These are phyloP conservation scores for Lota lota DNA, from an alignment of 2,113 vertebrate genomes.

Conservation along the genomic window DNA sequence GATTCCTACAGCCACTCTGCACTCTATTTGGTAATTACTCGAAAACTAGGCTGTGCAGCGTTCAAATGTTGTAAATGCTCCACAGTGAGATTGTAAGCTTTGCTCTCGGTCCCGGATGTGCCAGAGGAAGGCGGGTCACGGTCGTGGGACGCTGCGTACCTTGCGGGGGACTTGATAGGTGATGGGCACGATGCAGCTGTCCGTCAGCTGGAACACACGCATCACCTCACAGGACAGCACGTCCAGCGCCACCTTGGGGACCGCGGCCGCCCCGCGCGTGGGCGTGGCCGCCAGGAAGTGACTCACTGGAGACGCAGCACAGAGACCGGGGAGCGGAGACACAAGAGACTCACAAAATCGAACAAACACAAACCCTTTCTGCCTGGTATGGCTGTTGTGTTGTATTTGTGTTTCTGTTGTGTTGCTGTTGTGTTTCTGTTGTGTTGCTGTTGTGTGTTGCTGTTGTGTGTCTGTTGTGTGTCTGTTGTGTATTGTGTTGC, in stretches of 20 bases:
- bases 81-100: too few relatives aligned
- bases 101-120: too few relatives aligned
- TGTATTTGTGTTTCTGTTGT: too few relatives aligned
- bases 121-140: too few relatives aligned
- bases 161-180: conserved; percentile 91
- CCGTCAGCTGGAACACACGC: conserved; percentile 85
- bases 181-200: conserved; percentile 82
- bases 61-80: too few relatives aligned
- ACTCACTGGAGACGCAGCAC: conserved; percentile 72
- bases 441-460: too few relatives aligned
- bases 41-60: too few relatives aligned
- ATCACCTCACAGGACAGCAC: conserved; percentile 88
- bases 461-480: too few relatives aligned
- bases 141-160: conserved; percentile 62
- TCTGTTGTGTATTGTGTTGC: too few relatives aligned
- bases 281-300: conserved; percentile 81
- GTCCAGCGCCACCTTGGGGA: conserved; percentile 82
- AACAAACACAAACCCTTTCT: not conserved
- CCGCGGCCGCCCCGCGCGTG: conserved; percentile 74
- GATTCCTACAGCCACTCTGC: too few relatives aligned
- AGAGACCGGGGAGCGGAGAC: not conserved
- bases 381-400: not conserved
- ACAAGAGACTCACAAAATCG: not conserved
- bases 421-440: too few relatives aligned
- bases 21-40: too few relatives aligned